Base-by-base conservation (phyloP, 92 coral and sea anemone genomes). In the Phymanthus crucifer region DNA sequence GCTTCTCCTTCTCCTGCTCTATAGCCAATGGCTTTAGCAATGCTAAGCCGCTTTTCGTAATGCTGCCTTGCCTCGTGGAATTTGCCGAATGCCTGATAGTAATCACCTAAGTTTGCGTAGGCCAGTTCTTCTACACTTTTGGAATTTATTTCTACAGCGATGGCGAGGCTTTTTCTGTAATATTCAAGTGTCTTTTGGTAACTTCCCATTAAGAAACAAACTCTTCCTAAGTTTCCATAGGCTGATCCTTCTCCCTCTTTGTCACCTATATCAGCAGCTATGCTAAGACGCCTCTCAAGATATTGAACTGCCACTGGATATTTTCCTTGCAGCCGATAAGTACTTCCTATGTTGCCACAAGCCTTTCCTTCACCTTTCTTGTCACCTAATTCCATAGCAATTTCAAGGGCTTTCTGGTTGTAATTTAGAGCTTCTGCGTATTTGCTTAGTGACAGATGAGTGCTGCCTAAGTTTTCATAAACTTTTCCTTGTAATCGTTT, bases 1-100 rank as follows among this genome's bases (percentile, higher is more conserved):
- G 67, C 67, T 26, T 26, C 67, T 58, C 67, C 67, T 58, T 58
- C 67, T 58, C 67, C 67, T 58, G 67, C 67, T 58, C 67, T 58
- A 58, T 58, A 13, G 48, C 48, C 48, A 43, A 43, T 43, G 48
- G 48, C 48, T 43, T 43, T 66, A 66, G 70, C 70, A 32, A 66
- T 66, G 17, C 70, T 13, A 3, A 66, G 70, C 31, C 70, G 31
- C 12, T 66, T 66, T 66, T 66, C 70, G 70, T 66, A 66, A 66
- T 66, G 27, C 37, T 66, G 32, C 33, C 3, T 66, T 13, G 70
- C 70, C 33, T 66, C 70, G 8, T 66, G 34, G n/a, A 6, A 66
- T 66, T 66, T 66, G 34, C 70, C 70, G 9, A 66, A 32, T 11
- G 31, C 33, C 31, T 32, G 33, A 32, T 24, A 11, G 70, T 6